A percentile compares a stretch with the other conserved stretches of the same genome.
Evolutionary conservation across 2,797 vertebrate genomes (phyloP).

Genomic region (Poecilia picta): DNA sequence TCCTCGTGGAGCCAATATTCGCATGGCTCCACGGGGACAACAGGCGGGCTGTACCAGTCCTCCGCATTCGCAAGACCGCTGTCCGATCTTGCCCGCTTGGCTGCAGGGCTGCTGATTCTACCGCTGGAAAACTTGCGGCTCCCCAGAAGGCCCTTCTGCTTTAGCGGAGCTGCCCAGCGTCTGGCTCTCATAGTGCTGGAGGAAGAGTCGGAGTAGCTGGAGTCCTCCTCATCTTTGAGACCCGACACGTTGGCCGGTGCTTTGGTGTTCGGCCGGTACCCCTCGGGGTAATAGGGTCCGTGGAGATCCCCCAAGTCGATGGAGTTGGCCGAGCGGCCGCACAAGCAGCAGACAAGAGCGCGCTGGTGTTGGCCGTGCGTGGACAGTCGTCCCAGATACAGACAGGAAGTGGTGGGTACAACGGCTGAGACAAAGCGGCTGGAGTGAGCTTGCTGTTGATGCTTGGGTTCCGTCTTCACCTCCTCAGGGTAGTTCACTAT

Average conservation of each 20-base stretch:
- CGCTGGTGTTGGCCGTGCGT: constrained; percentile 56
- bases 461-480: constrained; percentile 53
- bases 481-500: constrained; percentile 81
- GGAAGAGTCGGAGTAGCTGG: constrained; percentile 77
- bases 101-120: constrained; percentile 49
- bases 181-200: constrained; percentile 49
- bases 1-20: constrained; percentile 86
- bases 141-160: constrained; percentile 48
- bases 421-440: constrained; percentile 56
- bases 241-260: constrained; percentile 27
- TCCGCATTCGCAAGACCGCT: constrained; percentile 23
- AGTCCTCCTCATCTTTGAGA: constrained; percentile 63
- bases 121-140: constrained; percentile 40
- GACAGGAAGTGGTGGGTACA: constrained; percentile 77
- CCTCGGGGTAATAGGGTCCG: constrained; percentile 83
- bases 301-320: constrained; percentile 84
- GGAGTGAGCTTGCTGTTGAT: constrained; percentile 44
- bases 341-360: constrained; percentile 81
- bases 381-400: constrained; percentile 73
- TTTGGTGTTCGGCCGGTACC: constrained; percentile 66
- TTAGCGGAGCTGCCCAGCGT: constrained; percentile 46
- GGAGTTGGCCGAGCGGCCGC: constrained; percentile 77
- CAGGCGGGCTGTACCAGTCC: constrained; percentile 81
- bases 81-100: constrained; percentile 64
- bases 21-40: constrained; percentile 74